A percentile compares a stretch with the other conserved stretches of the same genome.
These are phyloP conservation scores for Micropoecilia bifurca DNA, from an alignment of 2,797 vertebrate species.

Conservation along the genomic window DNA sequence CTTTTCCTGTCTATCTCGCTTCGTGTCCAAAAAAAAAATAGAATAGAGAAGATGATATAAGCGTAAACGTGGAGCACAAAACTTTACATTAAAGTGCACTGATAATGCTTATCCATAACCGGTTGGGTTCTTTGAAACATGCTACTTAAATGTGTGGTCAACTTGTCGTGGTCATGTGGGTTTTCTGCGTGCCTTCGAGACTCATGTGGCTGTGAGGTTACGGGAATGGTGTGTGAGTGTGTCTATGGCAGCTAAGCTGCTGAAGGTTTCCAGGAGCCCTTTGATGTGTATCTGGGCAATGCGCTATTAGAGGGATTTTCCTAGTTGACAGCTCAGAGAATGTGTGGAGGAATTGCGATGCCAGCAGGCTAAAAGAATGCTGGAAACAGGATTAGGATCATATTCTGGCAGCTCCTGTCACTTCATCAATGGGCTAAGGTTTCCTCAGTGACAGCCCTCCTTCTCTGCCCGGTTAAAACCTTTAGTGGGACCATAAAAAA, in stretches of 20 bases:
- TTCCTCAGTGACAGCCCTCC: constrained; percentile 89
- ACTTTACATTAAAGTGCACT: constrained; percentile 6
- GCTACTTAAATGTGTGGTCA: constrained; percentile 57
- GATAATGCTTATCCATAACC: background rate
- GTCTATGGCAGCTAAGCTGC: constrained; percentile 84
- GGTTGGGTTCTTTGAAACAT: constrained; percentile 10
- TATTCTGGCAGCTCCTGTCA: constrained; percentile 96
- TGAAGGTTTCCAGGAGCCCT: constrained; percentile 90
- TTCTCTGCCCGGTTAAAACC: constrained; percentile 85
- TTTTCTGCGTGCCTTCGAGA: constrained; percentile 33
- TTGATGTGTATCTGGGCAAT: constrained; percentile 93
- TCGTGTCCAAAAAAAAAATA: constrained; percentile 14
- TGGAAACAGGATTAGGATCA: constrained; percentile 97
- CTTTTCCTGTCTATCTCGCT: constrained; percentile 33
- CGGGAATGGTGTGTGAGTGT: constrained; percentile 59
- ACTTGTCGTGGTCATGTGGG: constrained; percentile 39
- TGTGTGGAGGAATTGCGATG: constrained; percentile 86
- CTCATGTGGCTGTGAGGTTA: constrained; percentile 53
- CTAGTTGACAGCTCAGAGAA: constrained; percentile 88
- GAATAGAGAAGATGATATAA: constrained; percentile 15
- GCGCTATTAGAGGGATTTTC: constrained; percentile 92
- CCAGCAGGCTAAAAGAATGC: constrained; percentile 89
- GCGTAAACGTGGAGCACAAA: constrained; percentile 16
- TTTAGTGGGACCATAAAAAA: constrained; percentile 82
- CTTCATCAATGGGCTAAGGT: constrained; percentile 91